Percentiles rank a stretch among this genome's conserved stretches.
Conservation (phyloP, 1,140 invertebrate species). For the Phocides pigmalion region DNA sequence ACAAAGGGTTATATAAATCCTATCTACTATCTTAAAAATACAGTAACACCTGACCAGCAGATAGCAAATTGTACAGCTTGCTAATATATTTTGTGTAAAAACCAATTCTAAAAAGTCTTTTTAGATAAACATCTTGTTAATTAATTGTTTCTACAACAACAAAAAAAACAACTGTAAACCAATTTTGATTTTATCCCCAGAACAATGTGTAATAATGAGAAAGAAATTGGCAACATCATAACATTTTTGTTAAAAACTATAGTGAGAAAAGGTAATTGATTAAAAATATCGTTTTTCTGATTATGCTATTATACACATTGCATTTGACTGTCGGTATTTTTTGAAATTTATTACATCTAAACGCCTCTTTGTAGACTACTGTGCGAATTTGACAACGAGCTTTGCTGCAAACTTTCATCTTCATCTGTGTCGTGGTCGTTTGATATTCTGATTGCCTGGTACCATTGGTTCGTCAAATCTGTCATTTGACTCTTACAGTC, state of each 20-base stretch:
- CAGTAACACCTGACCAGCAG: no score
- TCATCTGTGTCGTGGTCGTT: slow-evolving; percentile 86
- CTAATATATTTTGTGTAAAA: no score
- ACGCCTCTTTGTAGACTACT: slow-evolving; percentile 66
- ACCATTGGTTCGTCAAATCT: slow-evolving; percentile 97
- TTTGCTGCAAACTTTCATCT: slow-evolving; percentile 69
- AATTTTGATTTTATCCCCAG: no score
- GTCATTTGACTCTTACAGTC: slow-evolving; percentile 98
- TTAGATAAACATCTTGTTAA: no score
- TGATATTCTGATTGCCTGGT: slow-evolving; percentile 95
- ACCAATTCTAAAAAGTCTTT: no score
- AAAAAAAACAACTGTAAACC: no score
- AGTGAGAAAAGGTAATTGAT: background rate
- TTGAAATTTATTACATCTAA: slow-evolving; percentile 36
- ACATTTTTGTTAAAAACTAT: no score
- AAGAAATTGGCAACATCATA: background rate
- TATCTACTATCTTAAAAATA: no score
- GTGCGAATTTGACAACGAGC: slow-evolving; percentile 70
- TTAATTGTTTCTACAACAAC: no score
- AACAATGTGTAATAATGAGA: background rate
- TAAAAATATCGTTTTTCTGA: background rate
- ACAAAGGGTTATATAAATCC: no score
- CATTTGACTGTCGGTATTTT: background rate
- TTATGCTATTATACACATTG: background rate
- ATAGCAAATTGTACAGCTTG: no score